Conservation (phyloP, 2,797 vertebrate genomes). For the Hypotaenidia philippensis region DNA sequence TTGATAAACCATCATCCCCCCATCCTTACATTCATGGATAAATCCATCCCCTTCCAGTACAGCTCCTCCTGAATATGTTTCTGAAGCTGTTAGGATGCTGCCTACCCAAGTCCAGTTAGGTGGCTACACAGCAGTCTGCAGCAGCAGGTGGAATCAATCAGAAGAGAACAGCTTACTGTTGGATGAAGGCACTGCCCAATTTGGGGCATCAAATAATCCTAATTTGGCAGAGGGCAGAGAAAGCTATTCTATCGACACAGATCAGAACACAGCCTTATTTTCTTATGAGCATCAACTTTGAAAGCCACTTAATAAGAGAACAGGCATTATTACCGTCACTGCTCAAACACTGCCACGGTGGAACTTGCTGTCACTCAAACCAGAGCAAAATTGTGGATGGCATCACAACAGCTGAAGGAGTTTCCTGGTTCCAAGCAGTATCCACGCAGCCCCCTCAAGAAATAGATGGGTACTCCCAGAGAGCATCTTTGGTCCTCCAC, state of each 20-base stretch:
- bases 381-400: not conserved
- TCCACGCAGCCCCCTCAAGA: not conserved
- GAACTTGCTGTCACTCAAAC: not conserved
- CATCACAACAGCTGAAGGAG: not conserved
- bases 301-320: not conserved
- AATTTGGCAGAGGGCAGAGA: not conserved
- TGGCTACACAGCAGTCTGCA: not conserved
- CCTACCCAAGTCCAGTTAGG: not conserved
- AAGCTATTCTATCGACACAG: rapidly evolving
- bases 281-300: not conserved
- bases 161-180: not conserved
- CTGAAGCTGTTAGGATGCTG: not conserved
- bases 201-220: not conserved
- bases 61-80: not conserved
- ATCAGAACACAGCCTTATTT: not conserved
- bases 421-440: not conserved
- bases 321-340: rapidly evolving
- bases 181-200: not conserved
- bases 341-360: rapidly evolving
- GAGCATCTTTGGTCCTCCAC: not conserved
- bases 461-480: not conserved
- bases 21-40: not conserved
- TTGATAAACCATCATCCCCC: not conserved
- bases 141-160: rapidly evolving
- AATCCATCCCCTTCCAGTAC: not conserved